phyloP scores from a whole-genome alignment of 2,797 vertebrate genomes.

The Margarornis squamiger region DNA sequence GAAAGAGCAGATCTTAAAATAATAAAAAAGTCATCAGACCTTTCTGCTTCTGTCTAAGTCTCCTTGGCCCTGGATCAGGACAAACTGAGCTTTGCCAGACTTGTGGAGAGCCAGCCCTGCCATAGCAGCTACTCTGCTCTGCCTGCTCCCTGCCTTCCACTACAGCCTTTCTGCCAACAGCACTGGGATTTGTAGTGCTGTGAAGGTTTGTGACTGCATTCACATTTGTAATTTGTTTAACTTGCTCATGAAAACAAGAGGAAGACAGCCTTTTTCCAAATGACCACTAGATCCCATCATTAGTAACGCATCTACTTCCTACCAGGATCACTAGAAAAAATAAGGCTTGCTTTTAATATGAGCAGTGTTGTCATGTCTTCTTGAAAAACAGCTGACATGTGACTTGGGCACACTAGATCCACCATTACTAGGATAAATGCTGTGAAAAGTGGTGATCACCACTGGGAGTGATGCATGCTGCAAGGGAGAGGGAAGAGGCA shows the following conservation, averaged over 20 bases:
- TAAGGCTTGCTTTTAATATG: not conserved
- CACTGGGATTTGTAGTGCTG: not conserved
- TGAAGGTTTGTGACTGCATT: not conserved
- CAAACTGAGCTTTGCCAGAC: not conserved
- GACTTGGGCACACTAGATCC: not conserved
- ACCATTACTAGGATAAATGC: not conserved
- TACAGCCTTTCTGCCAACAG: not conserved
- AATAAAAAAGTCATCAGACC: not conserved
- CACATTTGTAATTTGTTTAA: not conserved
- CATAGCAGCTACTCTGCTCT: not conserved
- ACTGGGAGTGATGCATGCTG: not conserved
- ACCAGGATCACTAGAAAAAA: not conserved
- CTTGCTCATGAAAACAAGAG: not conserved
- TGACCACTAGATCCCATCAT: not conserved
- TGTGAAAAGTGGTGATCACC: not conserved
- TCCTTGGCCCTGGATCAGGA: not conserved
- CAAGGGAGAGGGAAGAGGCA: not conserved
- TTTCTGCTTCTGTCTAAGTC: not conserved
- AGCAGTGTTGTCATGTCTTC: not conserved
- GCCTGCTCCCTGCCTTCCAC: not conserved
- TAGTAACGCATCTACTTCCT: not conserved
- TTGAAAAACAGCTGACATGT: not conserved
- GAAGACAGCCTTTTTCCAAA: not conserved
- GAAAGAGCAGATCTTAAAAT: not conserved
- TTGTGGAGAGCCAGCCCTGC: not conserved